Percentiles rank a stretch among this genome's conserved stretches.
phyloP scores from a whole-genome alignment of 2,888 invertebrate species.

The Parnassius mnemosyne region DNA sequence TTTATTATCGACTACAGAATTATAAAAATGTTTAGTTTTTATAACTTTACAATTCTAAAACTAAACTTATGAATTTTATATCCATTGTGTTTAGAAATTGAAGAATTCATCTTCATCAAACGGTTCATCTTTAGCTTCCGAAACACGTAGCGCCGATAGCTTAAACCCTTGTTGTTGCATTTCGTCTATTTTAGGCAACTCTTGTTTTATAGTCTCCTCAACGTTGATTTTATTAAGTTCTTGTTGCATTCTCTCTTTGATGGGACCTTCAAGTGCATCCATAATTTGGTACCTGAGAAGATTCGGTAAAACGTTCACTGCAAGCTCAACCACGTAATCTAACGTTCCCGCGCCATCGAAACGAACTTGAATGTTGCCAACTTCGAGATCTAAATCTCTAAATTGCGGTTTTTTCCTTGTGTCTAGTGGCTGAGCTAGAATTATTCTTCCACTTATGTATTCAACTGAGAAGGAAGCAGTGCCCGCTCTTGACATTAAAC shows the following conservation, averaged over 20 bases:
- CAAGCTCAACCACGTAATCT: conserved; percentile 90
- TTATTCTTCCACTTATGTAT: conserved; percentile 85
- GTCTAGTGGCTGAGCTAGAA: conserved; percentile 88
- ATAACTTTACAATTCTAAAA: too few relatives aligned
- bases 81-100: conserved; percentile 53
- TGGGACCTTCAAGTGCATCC: conserved; percentile 89
- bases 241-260: conserved; percentile 86
- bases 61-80: too few relatives aligned
- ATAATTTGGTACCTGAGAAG: conserved; percentile 92
- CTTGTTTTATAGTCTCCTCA: conserved; percentile 86
- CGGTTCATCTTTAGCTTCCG: conserved; percentile 39
- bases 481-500: conserved; percentile 85
- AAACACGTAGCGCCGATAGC: conserved; percentile 55
- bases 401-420: conserved; percentile 86
- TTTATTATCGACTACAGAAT: too few relatives aligned
- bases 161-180: conserved; percentile 74
- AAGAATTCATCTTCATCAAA: conserved; percentile 74
- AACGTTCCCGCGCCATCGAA: conserved; percentile 92
- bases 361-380: conserved; percentile 91
- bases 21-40: too few relatives aligned
- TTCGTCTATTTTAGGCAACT: conserved; percentile 84
- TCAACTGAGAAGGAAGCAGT: conserved; percentile 89
- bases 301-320: conserved; percentile 91
- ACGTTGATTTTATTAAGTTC: conserved; percentile 87
- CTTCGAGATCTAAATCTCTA: conserved; percentile 87